These are phyloP conservation scores for Lobophora halterata DNA, from an alignment of 2,888 invertebrate genomes.

Conservation along the genomic window DNA sequence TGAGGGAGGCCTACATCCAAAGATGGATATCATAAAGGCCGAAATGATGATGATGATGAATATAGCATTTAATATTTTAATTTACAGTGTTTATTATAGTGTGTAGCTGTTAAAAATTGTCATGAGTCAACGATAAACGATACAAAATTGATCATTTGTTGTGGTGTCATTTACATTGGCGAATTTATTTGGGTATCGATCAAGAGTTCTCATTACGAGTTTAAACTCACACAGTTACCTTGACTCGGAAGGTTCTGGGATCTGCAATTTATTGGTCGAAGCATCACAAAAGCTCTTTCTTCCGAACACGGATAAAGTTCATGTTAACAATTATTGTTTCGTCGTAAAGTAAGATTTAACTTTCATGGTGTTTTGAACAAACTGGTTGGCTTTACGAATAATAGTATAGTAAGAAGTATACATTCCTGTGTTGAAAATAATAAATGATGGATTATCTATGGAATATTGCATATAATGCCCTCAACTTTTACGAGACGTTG, in stretches of 20 bases:
- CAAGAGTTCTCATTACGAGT: conserved; percentile 47
- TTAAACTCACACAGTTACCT: conserved; percentile 41
- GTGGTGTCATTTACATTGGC: conserved; percentile 42
- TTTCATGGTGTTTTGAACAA: conserved; percentile 23
- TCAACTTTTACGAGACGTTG: conserved; percentile 48
- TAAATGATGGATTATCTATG: not conserved
- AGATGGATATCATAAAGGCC: no score
- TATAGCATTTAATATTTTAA: no score
- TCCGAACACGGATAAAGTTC: conserved; percentile 43
- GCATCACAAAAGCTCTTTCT: conserved; percentile 46
- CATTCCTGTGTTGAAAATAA: no score
- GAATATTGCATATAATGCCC: conserved; percentile 31
- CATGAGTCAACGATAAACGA: conserved; percentile 32
- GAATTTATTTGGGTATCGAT: conserved; percentile 57
- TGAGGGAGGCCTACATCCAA: no score
- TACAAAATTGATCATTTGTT: conserved; percentile 46
- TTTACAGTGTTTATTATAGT: no score
- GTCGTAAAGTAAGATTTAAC: conserved; percentile 29
- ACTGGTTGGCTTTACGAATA: conserved; percentile 8
- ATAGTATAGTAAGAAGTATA: conserved; percentile 18
- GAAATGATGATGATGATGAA: no score
- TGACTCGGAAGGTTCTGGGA: conserved; percentile 47
- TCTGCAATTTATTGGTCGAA: conserved; percentile 55
- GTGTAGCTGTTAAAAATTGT: conserved; percentile 1
- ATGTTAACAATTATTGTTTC: conserved; percentile 37